A percentile compares a stretch with the other conserved stretches of the same genome.
Conservation (phyloP, 2,113 vertebrate species). For the Scalopus aquaticus region DNA sequence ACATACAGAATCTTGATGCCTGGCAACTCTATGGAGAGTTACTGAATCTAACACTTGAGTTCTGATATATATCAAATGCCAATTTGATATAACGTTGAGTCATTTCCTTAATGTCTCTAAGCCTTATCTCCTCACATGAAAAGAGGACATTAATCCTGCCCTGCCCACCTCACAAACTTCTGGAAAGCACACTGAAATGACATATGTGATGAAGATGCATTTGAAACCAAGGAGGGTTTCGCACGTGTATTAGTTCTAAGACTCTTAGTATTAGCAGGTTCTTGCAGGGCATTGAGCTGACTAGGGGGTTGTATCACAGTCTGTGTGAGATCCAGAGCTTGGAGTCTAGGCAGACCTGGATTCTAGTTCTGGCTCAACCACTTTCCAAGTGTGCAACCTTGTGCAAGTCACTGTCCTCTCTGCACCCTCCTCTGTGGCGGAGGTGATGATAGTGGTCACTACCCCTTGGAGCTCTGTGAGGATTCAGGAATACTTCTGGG, state of each 20-base stretch:
- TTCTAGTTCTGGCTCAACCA: not conserved
- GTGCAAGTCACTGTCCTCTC: not conserved
- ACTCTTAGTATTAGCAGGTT: not conserved
- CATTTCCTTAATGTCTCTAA: not conserved
- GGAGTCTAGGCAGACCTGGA: not conserved
- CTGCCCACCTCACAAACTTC: not conserved
- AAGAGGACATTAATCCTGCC: not conserved
- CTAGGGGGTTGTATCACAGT: not conserved
- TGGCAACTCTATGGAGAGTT: not conserved
- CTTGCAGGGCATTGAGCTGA: not conserved
- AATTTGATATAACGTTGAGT: not conserved
- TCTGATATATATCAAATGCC: not conserved
- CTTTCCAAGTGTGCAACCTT: not conserved
- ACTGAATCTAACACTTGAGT: not conserved
- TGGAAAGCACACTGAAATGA: not conserved
- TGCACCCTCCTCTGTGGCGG: not conserved
- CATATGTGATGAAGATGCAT: not conserved
- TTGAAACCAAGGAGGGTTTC: not conserved
- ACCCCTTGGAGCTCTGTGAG: not conserved
- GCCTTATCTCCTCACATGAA: not conserved
- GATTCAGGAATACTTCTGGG: not conserved
- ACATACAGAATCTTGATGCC: not conserved
- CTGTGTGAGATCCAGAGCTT: not conserved
- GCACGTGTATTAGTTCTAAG: no score
- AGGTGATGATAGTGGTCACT: not conserved